Evolutionary conservation across 2,113 vertebrate species (phyloP), one percentile per base, ranked within the genome.

Genomic region (Erythrolamprus reginae): DNA sequence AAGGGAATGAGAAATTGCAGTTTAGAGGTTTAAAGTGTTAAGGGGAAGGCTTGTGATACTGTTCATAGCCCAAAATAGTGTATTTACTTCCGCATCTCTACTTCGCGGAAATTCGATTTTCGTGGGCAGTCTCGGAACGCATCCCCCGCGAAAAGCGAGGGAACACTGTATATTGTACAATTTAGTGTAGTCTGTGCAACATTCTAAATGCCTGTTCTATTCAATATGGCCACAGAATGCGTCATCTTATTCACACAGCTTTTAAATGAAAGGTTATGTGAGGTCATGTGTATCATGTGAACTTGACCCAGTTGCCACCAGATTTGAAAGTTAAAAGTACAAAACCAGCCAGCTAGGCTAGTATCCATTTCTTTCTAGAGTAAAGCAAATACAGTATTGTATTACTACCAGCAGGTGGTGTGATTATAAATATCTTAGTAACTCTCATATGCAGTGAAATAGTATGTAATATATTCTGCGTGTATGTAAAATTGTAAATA

Each of bases 361-460:
- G 38, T 38, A 9, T 9, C 52, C 12, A 45, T 10, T 92, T 89
- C 24, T 90, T 70, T 91, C 51, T 89, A 84, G 61, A 51, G 42
- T 88, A 89, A 42, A 24, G 65, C 53, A 65, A 65, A 65, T 2
- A 65, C 58, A 88, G 51, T 23, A 87, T 28, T 38, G 1, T 51
- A 92, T n/a, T 3, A 94, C 93, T 92, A 90, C 91, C 92, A 93
- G 91, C 82, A 93, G 82, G 58, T 91, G 82, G 65, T 86, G 10
- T 90, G 52, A 7, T 92, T 91, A 90, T 91, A 88, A 10, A 56
- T 91, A 86, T 55, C 1, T 82, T 10, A 84, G 51, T 92, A 93
- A 91, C 33, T 92, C 26, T 28, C 84, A 48, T 65, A 42, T 92
- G 56, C 58, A 90, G 65, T 23, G 82, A 65, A 15, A 24, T 17